These are phyloP conservation scores for Ornithoptera alexandrae DNA, from an alignment of 2,888 invertebrate species.

Conservation along the genomic window DNA sequence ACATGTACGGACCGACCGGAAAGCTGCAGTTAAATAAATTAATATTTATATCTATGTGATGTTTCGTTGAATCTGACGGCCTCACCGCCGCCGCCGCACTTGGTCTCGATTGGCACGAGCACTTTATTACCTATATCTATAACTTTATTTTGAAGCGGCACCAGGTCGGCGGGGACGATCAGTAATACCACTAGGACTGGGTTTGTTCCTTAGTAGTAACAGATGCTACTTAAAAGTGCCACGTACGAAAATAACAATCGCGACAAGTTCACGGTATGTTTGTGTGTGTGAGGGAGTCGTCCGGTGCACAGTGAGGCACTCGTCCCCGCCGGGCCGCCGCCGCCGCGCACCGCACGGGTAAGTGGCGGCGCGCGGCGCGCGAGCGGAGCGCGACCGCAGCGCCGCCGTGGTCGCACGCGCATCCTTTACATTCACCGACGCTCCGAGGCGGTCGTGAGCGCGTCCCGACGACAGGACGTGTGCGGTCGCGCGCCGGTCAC, in stretches of 20 bases:
- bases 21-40: too few species aligned
- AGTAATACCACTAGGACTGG: background rate
- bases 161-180: constrained; percentile 5
- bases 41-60: too few species aligned
- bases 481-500: constrained; percentile 23
- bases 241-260: too few species aligned
- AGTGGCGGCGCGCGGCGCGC: constrained; percentile 18
- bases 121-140: background rate
- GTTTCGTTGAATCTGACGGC: too few species aligned
- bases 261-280: too few species aligned
- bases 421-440: background rate
- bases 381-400: constrained; percentile 13
- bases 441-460: constrained; percentile 19
- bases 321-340: constrained; percentile 10
- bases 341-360: constrained; percentile 22
- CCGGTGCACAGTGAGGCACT: background rate
- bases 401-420: background rate
- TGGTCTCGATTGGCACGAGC: constrained; percentile 8
- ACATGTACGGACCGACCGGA: too few species aligned
- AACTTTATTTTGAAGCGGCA: background rate
- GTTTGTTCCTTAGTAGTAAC: too few species aligned
- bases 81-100: background rate
- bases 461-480: constrained; percentile 3
- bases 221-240: too few species aligned
- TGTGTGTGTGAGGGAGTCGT: background rate